Conservation (phyloP, 2,797 vertebrate species). For the Labroides dimidiatus region DNA sequence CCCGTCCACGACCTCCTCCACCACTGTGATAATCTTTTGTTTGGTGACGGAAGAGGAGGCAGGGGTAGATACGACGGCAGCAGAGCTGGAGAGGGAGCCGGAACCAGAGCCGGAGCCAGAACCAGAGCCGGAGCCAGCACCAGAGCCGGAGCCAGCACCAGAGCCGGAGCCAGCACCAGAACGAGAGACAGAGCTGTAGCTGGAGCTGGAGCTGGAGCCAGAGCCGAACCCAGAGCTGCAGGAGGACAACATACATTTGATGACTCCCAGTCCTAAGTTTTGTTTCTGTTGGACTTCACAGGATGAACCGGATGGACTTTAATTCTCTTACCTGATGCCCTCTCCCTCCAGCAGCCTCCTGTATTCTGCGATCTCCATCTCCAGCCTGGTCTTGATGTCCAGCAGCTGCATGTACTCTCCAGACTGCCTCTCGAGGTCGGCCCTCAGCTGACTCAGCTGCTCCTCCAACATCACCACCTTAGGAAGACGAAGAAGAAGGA, state of each 20-base stretch:
- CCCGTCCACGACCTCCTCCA: constrained; percentile 86
- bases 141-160: background rate
- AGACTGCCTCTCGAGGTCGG: constrained; percentile 85
- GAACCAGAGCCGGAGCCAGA: background rate
- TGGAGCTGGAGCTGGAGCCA: background rate
- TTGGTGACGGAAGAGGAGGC: constrained; percentile 33
- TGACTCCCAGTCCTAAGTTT: too few species aligned
- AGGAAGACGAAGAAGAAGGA: background rate
- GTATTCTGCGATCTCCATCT: constrained; percentile 93
- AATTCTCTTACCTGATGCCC: constrained; percentile 7
- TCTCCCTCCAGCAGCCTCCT: constrained; percentile 89
- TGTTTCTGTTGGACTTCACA: too few species aligned
- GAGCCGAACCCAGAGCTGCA: too few species aligned
- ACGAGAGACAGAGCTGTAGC: too few species aligned
- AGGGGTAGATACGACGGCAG: background rate
- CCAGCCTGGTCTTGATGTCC: constrained; percentile 90
- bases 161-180: background rate
- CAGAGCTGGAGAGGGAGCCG: too few species aligned
- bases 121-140: background rate
- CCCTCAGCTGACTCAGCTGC: constrained; percentile 82
- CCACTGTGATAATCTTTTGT: constrained; percentile 83
- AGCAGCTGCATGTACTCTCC: constrained; percentile 88
- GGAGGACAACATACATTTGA: too few species aligned
- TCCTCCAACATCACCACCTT: constrained; percentile 83
- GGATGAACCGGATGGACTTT: too few species aligned